Evolutionary conservation across 2,113 vertebrate species (phyloP).

Genomic region (Macrotus californicus): DNA sequence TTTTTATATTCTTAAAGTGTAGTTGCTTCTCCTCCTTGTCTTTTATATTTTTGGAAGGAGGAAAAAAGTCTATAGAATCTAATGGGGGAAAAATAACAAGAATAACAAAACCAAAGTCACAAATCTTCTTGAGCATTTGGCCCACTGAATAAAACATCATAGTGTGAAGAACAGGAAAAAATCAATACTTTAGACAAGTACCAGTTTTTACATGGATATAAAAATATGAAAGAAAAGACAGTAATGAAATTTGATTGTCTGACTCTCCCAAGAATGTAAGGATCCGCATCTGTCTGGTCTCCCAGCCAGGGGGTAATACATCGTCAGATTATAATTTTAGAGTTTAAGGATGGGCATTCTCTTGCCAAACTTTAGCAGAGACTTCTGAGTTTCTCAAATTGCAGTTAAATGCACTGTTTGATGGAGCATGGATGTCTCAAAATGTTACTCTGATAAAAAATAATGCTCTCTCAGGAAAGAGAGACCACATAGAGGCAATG

Average conservation of each 20-base stretch:
- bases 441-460: conserved; percentile 13
- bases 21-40: background rate
- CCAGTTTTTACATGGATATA: conserved; percentile 17
- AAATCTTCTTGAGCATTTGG: conserved; percentile 35
- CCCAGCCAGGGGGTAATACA: background rate
- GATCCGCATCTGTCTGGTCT: background rate
- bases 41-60: conserved; percentile 29
- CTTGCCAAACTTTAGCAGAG: background rate
- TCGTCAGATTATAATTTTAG: conserved; percentile 18
- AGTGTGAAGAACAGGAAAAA: background rate
- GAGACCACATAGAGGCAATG: background rate
- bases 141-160: conserved; percentile 1
- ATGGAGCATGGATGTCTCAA: background rate
- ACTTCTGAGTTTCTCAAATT: conserved; percentile 8
- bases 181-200: conserved; percentile 21
- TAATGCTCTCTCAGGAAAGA: background rate
- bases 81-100: conserved; percentile 18
- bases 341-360: background rate
- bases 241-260: conserved; percentile 17
- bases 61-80: conserved; percentile 10
- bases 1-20: conserved; percentile 22
- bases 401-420: background rate
- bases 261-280: background rate
- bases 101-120: background rate
- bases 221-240: conserved; percentile 35